Percentiles rank a stretch among this genome's conserved stretches.
Evolutionary conservation across 2,888 invertebrate species (phyloP).

Genomic region (Himalopsyche anomala): DNA sequence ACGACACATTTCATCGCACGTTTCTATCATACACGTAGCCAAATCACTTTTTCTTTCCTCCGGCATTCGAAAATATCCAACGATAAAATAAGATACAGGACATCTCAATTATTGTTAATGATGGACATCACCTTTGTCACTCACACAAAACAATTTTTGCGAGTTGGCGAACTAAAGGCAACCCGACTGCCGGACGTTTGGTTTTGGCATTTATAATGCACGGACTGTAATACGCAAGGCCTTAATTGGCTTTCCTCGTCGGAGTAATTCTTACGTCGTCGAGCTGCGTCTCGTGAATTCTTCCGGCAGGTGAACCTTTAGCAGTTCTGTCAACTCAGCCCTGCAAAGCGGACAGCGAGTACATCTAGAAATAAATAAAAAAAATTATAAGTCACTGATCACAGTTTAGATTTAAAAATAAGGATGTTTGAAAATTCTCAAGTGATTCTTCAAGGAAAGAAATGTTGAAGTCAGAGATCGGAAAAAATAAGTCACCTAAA

Average conservation of each 20-base stretch:
- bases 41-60: background rate
- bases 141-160: background rate
- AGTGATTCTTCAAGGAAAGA: too few species aligned
- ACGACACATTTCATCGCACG: background rate
- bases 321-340: conserved; percentile 81
- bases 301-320: conserved; percentile 84
- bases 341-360: conserved; percentile 87
- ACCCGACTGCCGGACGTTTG: background rate
- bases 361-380: conserved; percentile 75
- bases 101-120: background rate
- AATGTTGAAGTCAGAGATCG: too few species aligned
- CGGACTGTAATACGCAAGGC: conserved; percentile 28
- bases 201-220: conserved; percentile 22
- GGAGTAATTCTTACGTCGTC: background rate
- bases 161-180: background rate
- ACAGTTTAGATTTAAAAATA: too few species aligned
- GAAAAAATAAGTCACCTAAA: too few species aligned
- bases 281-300: conserved; percentile 72
- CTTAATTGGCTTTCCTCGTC: conserved; percentile 7
- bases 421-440: background rate
- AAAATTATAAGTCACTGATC: conserved; percentile 40
- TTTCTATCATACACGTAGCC: background rate
- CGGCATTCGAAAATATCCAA: background rate
- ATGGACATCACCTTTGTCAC: background rate
- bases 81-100: background rate